Base-by-base conservation (phyloP, 2,888 invertebrate genomes). In the Pharmacophagus antenor region DNA sequence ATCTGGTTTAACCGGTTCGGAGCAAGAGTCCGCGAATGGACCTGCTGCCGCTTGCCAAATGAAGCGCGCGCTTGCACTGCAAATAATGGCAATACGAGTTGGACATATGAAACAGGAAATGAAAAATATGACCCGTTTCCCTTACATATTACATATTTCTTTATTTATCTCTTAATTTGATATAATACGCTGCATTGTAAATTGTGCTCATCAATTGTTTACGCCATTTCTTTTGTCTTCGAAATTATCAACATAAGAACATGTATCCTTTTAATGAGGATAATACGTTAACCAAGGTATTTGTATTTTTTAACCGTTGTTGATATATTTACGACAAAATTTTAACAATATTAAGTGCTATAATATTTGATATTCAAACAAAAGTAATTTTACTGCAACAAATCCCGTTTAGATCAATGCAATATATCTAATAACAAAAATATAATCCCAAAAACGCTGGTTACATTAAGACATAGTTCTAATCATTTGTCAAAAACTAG, bases 1-100 rank as follows among this genome's bases (percentile, higher is more conserved):
- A 86, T 87, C 88, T 88, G 77, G 89, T 88, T 81, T 76, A 77
- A 89, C 89, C 89, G 89, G 89, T 89, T 88, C 72, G 70, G 67
- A 69, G 82, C 69, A 77, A 75, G 81, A 82, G 82, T 74, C 82
- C 80, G 79, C 79, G 79, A 84, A 80, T 84, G 87, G 86, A 86
- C 85, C 84, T 85, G 87, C 86, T 80, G 79, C 83, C 79, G 77
- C 77, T 79, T 77, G 82, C 86, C 82, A 85, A 87, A 85, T 84
- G 86, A 83, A 80, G 76, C 75, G 74, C 76, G 81, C 79, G 84
- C 80, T 79, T 81, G 82, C 77, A 77, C 79, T 74, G 79, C 80
- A 75, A 78, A 79, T 77, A 79, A 78, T 76, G 74, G 72, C 74
- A 73, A 70, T 70, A 72, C 65, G 66, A 67, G 65, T 71, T 77